Conservation (phyloP, 2,888 invertebrate genomes). For the Noctua janthina region DNA sequence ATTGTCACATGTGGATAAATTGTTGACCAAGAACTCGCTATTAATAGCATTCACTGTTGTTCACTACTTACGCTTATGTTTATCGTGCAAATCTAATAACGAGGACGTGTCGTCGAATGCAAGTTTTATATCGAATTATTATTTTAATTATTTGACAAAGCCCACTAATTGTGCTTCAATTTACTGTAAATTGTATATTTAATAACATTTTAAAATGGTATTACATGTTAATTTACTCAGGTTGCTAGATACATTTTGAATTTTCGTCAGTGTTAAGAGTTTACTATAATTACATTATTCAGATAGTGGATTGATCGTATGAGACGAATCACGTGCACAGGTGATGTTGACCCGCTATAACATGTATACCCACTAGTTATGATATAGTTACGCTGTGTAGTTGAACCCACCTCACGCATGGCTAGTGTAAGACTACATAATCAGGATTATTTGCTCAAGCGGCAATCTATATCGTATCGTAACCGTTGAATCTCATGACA, state of each 20-base stretch:
- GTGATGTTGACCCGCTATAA: slow-evolving; percentile 80
- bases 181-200: slow-evolving; percentile 88
- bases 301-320: slow-evolving; percentile 78
- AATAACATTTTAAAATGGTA: slow-evolving; percentile 83
- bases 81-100: slow-evolving; percentile 81
- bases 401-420: slow-evolving; percentile 87
- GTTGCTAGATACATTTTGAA: slow-evolving; percentile 86
- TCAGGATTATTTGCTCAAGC: slow-evolving; percentile 89
- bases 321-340: slow-evolving; percentile 81
- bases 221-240: slow-evolving; percentile 87
- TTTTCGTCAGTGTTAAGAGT: slow-evolving; percentile 81
- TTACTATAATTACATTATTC: slow-evolving; percentile 78
- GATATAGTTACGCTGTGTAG: slow-evolving; percentile 81
- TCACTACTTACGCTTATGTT: slow-evolving; percentile 82
- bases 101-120: slow-evolving; percentile 76
- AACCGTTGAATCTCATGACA: slow-evolving; percentile 90
- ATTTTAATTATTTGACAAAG: slow-evolving; percentile 82
- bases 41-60: slow-evolving; percentile 82
- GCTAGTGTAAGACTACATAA: slow-evolving; percentile 84
- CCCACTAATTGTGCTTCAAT: slow-evolving; percentile 84
- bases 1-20: slow-evolving; percentile 81
- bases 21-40: slow-evolving; percentile 81
- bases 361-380: slow-evolving; percentile 78
- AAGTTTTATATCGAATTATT: slow-evolving; percentile 80
- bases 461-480: slow-evolving; percentile 83